phyloP scores from a whole-genome alignment of 1,140 invertebrate genomes.

The Watersipora subatra region DNA sequence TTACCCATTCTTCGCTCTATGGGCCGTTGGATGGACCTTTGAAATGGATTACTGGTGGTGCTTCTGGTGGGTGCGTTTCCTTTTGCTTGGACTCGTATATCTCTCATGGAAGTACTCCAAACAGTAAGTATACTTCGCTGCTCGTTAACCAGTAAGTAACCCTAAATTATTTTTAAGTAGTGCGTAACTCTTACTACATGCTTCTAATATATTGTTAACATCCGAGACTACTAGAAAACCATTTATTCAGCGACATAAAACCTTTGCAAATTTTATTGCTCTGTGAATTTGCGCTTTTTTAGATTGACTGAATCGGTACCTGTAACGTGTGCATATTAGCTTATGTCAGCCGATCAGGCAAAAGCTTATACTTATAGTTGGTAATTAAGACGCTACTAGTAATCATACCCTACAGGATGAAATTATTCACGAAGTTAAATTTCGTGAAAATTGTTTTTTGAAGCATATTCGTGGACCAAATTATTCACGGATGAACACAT shows the following conservation, averaged over 20 bases:
- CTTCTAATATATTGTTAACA: neutral
- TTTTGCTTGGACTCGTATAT: constrained; percentile 17
- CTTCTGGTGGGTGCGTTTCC: constrained; percentile 63
- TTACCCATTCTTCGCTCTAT: constrained; percentile 78
- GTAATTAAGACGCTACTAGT: too few species aligned
- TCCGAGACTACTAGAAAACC: neutral
- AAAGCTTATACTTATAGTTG: too few species aligned
- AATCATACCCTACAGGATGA: too few species aligned
- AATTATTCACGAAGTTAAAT: too few species aligned
- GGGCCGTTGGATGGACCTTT: constrained; percentile 69
- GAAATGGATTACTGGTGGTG: constrained; percentile 51
- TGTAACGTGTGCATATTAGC: too few species aligned
- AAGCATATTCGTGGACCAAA: too few species aligned
- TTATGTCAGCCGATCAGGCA: too few species aligned
- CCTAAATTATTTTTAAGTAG: neutral
- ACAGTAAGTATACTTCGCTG: constrained; percentile 5
- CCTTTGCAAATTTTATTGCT: neutral
- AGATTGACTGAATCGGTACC: too few species aligned
- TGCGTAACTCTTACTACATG: neutral
- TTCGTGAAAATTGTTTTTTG: too few species aligned
- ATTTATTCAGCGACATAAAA: neutral
- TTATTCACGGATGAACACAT: too few species aligned
- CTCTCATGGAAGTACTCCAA: constrained; percentile 12
- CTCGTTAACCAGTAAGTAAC: neutral
- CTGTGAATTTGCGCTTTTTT: neutral